These are phyloP conservation scores for Pundamilia nyererei DNA, from an alignment of 2,113 vertebrate species.

Conservation along the genomic window DNA sequence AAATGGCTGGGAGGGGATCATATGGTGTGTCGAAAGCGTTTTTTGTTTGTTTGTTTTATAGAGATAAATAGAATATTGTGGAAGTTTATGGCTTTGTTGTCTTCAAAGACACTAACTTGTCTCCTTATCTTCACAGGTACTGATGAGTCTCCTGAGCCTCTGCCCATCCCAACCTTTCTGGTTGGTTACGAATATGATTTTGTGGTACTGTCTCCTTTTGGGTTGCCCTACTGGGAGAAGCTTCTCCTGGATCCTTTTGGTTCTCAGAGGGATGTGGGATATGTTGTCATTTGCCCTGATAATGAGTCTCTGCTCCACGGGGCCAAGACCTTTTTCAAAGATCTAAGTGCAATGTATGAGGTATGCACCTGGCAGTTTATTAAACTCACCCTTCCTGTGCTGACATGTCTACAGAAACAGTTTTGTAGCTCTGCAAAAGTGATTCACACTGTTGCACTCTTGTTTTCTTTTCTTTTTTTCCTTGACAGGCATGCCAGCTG, in stretches of 20 bases:
- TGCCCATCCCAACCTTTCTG: constrained; percentile 97
- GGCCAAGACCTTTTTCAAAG: constrained; percentile 92
- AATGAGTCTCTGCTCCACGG: constrained; percentile 88
- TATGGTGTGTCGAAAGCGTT: constrained; percentile 74
- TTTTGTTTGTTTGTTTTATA: not conserved
- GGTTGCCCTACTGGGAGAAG: constrained; percentile 96
- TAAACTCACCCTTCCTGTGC: not conserved
- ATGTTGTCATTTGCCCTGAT: constrained; percentile 95
- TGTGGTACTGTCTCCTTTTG: constrained; percentile 97
- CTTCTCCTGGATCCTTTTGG: constrained; percentile 95
- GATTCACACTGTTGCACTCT: not conserved
- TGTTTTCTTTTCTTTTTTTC: not conserved
- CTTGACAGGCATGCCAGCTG: constrained; percentile 85
- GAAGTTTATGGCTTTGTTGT: not conserved
- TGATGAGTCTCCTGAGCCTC: constrained; percentile 96
- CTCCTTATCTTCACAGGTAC: constrained; percentile 75
- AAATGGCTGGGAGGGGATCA: constrained; percentile 97
- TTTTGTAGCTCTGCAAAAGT: not conserved
- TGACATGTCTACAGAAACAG: not conserved
- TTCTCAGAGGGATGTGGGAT: constrained; percentile 93
- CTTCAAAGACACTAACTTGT: not conserved
- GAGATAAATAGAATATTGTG: not conserved
- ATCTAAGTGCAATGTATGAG: constrained; percentile 94
- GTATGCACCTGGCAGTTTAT: constrained; percentile 56
- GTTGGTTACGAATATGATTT: constrained; percentile 96